A percentile compares a stretch with the other conserved stretches of the same genome.
phyloP scores from a whole-genome alignment of 2,888 invertebrate species.

The Oxycera nigricornis region DNA sequence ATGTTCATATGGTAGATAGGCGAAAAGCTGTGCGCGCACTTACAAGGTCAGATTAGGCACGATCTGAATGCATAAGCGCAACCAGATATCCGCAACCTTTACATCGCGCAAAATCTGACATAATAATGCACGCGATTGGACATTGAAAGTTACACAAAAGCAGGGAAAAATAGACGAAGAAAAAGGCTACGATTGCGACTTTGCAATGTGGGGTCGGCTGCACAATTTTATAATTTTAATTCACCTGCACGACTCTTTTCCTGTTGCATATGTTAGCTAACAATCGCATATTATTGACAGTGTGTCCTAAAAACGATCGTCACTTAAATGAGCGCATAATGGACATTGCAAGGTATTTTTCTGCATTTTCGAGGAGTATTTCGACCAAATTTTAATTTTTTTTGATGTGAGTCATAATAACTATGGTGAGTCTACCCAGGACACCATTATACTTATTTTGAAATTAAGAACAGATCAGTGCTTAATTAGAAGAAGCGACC shows the following conservation, averaged over 20 bases:
- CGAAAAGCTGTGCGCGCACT: conserved; percentile 30
- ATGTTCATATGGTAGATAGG: neutral
- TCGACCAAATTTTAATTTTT: too few relatives aligned
- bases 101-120: conserved; percentile 5
- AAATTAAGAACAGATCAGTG: too few relatives aligned
- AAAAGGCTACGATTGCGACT: neutral
- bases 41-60: conserved; percentile 44
- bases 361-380: too few relatives aligned
- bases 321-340: too few relatives aligned
- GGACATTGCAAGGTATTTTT: too few relatives aligned
- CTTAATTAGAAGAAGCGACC: too few relatives aligned
- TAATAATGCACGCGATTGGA: conserved; percentile 16
- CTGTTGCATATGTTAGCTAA: neutral
- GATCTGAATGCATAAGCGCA: conserved; percentile 28
- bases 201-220: neutral
- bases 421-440: too few relatives aligned
- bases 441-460: too few relatives aligned
- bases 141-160: neutral
- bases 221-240: conserved; percentile 10
- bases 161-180: neutral
- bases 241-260: conserved; percentile 30
- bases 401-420: too few relatives aligned
- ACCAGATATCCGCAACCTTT: conserved; percentile 39
- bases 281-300: too few relatives aligned
- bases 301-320: too few relatives aligned